Evolutionary conservation across 2,888 invertebrate genomes (phyloP).

Genomic region (Deilephila elpenor): DNA sequence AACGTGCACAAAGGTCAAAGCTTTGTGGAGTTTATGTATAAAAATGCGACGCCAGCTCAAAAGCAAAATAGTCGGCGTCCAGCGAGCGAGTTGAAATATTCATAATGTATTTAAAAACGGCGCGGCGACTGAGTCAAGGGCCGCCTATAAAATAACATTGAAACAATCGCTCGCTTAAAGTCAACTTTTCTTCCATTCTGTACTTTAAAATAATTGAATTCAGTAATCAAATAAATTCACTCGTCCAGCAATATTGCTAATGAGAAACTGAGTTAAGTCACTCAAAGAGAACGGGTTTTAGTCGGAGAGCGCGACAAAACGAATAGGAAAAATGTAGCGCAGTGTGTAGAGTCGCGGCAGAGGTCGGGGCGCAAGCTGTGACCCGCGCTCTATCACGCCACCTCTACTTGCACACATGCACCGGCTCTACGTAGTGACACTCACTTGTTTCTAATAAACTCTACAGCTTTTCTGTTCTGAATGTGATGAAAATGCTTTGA

Average conservation of each 20-base stretch:
- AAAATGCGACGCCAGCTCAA: neutral
- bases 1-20: neutral
- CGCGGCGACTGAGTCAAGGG: slow-evolving; percentile 3
- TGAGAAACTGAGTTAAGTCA: slow-evolving; percentile 36
- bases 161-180: slow-evolving; percentile 20
- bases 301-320: slow-evolving; percentile 1
- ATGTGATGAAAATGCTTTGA: no score
- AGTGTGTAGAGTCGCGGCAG: neutral
- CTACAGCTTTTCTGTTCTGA: no score
- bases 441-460: neutral
- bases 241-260: slow-evolving; percentile 38
- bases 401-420: neutral
- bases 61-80: slow-evolving; percentile 1
- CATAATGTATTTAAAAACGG: slow-evolving; percentile 7
- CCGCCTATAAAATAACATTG: slow-evolving; percentile 17
- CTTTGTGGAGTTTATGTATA: neutral
- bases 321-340: neutral
- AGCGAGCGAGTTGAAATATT: slow-evolving; percentile 6
- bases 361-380: neutral
- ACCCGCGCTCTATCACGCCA: neutral
- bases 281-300: slow-evolving; percentile 21
- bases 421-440: neutral
- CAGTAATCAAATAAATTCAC: slow-evolving; percentile 41
- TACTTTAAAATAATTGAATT: slow-evolving; percentile 43
- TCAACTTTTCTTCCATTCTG: slow-evolving; percentile 30